Percentiles rank a stretch among this genome's conserved stretches.
Conservation (phyloP, 2,888 invertebrate genomes). For the Drosophila kokeensis region DNA sequence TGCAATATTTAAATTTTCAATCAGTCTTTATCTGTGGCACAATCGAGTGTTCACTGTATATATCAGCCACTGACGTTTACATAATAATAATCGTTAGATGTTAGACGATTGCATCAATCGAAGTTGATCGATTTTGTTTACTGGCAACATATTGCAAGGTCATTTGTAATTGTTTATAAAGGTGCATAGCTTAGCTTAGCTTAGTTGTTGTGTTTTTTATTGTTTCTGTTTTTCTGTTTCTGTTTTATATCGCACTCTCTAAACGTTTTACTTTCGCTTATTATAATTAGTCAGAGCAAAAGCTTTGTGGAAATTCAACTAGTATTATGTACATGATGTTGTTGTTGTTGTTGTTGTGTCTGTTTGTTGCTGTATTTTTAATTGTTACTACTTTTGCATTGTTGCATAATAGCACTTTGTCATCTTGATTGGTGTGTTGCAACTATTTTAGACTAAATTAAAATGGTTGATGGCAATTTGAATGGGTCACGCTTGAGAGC, state of each 20-base stretch:
- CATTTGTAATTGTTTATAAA: constrained; percentile 45
- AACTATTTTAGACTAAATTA: constrained; percentile 8
- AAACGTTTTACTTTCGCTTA: constrained; percentile 77
- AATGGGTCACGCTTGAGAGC: constrained; percentile 33
- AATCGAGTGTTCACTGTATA: constrained; percentile 30
- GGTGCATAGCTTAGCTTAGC: constrained; percentile 8
- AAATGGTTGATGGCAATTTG: constrained; percentile 28
- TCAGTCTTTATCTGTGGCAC: constrained; percentile 1
- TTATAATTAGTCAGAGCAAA: constrained; percentile 56
- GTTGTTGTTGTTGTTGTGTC: not conserved
- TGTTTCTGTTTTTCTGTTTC: constrained; percentile 7
- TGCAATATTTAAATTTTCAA: not conserved
- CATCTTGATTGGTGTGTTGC: constrained; percentile 9
- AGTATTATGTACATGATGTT: constrained; percentile 5
- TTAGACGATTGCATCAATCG: constrained; percentile 47
- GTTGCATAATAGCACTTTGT: constrained; percentile 39
- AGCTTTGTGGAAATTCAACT: constrained; percentile 17
- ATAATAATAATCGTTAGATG: constrained; percentile 39
- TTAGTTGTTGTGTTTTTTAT: constrained; percentile 15
- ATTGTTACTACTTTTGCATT: constrained; percentile 6
- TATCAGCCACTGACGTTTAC: constrained; percentile 41
- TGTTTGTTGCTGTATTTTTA: constrained; percentile 11
- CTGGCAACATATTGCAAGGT: constrained; percentile 44
- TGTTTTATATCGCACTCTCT: constrained; percentile 63
- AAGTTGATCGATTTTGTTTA: constrained; percentile 59